Evolutionary conservation across 1,140 invertebrate species (phyloP), one percentile per base, ranked within the genome.

Genomic region (Forficula auricularia): DNA sequence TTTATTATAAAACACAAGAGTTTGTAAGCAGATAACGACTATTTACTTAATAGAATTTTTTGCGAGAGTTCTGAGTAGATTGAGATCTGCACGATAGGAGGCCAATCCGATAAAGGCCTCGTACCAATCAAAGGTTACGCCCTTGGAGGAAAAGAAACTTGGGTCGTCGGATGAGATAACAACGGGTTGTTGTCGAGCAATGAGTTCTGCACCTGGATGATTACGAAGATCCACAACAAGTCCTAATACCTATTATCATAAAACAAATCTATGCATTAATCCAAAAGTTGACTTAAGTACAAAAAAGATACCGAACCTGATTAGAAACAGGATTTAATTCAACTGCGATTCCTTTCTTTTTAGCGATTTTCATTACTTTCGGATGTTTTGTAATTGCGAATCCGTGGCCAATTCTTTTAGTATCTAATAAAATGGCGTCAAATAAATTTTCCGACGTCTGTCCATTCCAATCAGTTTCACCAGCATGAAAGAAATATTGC

Each of bases 121-220:
- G 52, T 88, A 90, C 46, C 80, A 83, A 52, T 91, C 86, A 48
- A 86, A 77, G n/a, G 77, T 78, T 2, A 89, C 53, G 0, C 72
- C 80, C 20, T 64, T 62, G 0, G 77, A 73, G 4, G 73, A 75
- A 82, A 83, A 91, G 8, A 77, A 64, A 1, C 73, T 74, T 0
- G 83, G 83, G 59, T 88, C 82, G 51, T 91, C 85, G 51, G 73
- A 75, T 6, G 73, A 74, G 19, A 83, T 65, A 0, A 79, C 70
- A 0, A 76, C 45, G 0, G 73, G 71, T 51, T 68, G 60, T 10
- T 66, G 63, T 1, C 64, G 51, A 10, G 22, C 22, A 18, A 89
- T 67, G 8, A 84, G 65, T 3, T 57, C 49, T 2, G 71, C 67
- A 0, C 72, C 74, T 0, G 85, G 82, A 64, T 91, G 87, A 57